Percentiles rank a stretch among this genome's conserved stretches.
Evolutionary conservation across 1,140 invertebrate species (phyloP).

Genomic region (Nebria ingens): DNA sequence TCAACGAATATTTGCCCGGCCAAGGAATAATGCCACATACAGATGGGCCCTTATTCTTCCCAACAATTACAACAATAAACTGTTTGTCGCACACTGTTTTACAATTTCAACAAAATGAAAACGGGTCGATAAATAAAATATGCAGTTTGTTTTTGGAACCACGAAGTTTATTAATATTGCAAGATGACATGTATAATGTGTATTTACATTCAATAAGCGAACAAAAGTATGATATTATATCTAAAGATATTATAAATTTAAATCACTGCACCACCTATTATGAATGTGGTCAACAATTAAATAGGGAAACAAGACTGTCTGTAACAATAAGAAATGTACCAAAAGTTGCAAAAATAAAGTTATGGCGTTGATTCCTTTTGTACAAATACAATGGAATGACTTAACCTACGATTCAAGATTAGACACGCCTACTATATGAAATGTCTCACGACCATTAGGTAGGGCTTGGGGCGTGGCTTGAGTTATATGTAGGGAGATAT

Average conservation of each 20-base stretch:
- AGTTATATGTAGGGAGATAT: no score
- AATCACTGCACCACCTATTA: constrained; percentile 45
- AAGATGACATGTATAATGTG: constrained; percentile 70
- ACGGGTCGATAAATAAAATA: constrained; percentile 29
- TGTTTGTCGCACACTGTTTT: constrained; percentile 83
- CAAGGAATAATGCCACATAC: constrained; percentile 94
- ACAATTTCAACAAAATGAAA: constrained; percentile 60
- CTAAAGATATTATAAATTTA: constrained; percentile 57
- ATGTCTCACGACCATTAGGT: no score
- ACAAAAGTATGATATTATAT: constrained; percentile 54
- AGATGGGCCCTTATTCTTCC: constrained; percentile 89
- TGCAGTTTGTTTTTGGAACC: constrained; percentile 73
- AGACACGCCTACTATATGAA: no score
- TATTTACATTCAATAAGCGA: constrained; percentile 88
- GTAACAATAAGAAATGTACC: constrained; percentile 91
- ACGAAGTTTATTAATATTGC: constrained; percentile 77
- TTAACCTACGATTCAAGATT: no score
- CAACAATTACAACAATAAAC: constrained; percentile 85
- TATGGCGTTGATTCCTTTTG: constrained; percentile 24
- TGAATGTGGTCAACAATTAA: constrained; percentile 42
- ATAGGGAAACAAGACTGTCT: constrained; percentile 68
- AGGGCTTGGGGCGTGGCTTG: no score
- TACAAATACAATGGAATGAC: no score
- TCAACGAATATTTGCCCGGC: constrained; percentile 90
- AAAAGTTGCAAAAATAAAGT: constrained; percentile 71